Evolutionary conservation across 2,888 invertebrate genomes (phyloP).

Genomic region (Shargacucullia verbasci): DNA sequence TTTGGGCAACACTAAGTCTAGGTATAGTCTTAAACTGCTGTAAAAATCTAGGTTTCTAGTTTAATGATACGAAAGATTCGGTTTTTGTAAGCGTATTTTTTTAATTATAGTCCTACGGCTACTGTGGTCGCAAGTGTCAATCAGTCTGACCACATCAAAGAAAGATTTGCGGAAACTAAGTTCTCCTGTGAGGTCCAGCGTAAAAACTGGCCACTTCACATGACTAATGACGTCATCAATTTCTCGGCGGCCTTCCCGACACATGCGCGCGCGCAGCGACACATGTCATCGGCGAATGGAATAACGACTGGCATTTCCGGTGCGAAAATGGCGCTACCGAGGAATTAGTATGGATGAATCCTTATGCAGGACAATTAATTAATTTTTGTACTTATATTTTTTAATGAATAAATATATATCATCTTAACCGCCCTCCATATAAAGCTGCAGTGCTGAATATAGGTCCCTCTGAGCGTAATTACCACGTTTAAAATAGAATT

Average conservation of each 20-base stretch:
- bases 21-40: too few relatives aligned
- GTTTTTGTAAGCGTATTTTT: neutral
- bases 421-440: too few relatives aligned
- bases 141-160: constrained; percentile 48
- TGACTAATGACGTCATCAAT: constrained; percentile 86
- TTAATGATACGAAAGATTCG: too few relatives aligned
- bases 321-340: constrained; percentile 59
- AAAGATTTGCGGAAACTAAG: constrained; percentile 37
- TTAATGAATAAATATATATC: too few relatives aligned
- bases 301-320: constrained; percentile 82
- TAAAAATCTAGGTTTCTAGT: too few relatives aligned
- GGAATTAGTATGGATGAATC: constrained; percentile 53
- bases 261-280: constrained; percentile 76
- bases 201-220: constrained; percentile 68
- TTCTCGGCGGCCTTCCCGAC: constrained; percentile 72
- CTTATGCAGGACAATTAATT: neutral
- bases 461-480: too few relatives aligned
- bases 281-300: constrained; percentile 79
- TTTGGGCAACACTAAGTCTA: too few relatives aligned
- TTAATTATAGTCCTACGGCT: neutral
- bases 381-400: too few relatives aligned
- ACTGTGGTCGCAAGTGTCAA: constrained; percentile 11
- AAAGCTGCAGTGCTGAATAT: too few relatives aligned
- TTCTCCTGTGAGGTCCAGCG: constrained; percentile 78
- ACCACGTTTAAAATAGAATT: too few relatives aligned